Base-by-base conservation (phyloP, 2,888 invertebrate genomes). In the Hesperia comma region DNA sequence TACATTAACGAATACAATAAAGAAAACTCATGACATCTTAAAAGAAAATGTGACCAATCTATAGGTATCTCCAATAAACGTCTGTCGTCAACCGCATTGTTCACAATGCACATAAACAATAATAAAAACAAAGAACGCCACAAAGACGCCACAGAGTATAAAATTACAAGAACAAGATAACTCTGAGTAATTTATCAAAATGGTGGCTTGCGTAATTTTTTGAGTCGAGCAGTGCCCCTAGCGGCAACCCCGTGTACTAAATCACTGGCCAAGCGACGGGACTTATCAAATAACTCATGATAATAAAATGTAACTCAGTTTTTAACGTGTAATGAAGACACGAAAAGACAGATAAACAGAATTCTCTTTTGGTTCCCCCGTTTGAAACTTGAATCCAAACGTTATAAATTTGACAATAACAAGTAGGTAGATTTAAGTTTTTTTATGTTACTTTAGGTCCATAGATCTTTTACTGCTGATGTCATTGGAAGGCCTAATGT, bases 221-320 rank as follows among this genome's bases (percentile, higher is more conserved):
- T 82, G 73, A 79, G 76, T 75, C 71, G 75, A 69, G 68, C 73
- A 74, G 75, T 78, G 79, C 80, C 83, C 79, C 79, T 82, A 72
- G 78, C 75, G 79, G 75, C 83, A 84, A 85, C 85, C 84, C 83
- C 80, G 73, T 76, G 79, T 70, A 82, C 82, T 90, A 90, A 90
- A 90, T 90, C 88, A 90, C 76, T 70, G 71, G 63, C 71, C 71
- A 71, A 71, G 83, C 73, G 86, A 88, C 87, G 82, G 77, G 84
- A 87, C 88, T 90, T 88, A 90, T 90, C 87, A 88, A 88, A 87
- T 86, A 87, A 86, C 84, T 84, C 85, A 81, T 86, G 89, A 89
- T 90, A 87, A 84, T 85, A 77, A 80, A 81, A 80, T 83, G 78
- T 81, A 77, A 80, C 75, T 55, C 69, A 72, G 69, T 76, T 77